Evolutionary conservation across 37 sponge, comb jelly and placozoan species (phyloP), one percentile per base, ranked within the genome.

Genomic region (Aphrocallistes beatrix): DNA sequence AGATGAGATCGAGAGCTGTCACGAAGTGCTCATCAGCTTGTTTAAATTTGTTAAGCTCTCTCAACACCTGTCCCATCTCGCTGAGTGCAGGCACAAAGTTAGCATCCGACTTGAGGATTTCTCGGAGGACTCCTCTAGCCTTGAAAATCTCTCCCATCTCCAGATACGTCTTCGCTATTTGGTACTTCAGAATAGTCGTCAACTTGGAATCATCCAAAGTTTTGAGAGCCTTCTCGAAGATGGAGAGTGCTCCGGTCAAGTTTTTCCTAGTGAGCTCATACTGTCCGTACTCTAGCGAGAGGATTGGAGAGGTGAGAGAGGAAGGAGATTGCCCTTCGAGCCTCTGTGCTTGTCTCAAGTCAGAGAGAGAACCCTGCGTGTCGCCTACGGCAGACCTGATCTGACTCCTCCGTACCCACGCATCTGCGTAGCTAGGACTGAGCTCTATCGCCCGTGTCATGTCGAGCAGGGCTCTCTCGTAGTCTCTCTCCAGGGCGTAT

Each of bases 21-120:
- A 13, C 34, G 75, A 60, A 60, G 34, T 60, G 34, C n/a, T 30
- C n/a, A 13, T 60, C 75, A 3, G 75, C 75, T 13, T 60, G 28
- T 60, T 60, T 60, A 13, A 60, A 60, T 1, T 28, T 21, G 75
- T 60, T 60, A 13, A 60, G n/a, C 75, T 60, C 75, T 30, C n/a
- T 60, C 75, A 60, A 25, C 34, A 60, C 75, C 75, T 60, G 75
- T 60, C 75, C 75, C 75, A 60, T 60, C 75, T 60, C 75, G 34
- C 75, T 60, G 28, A 60, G 75, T 6, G 75, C 75, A 3, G 75
- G 75, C 25, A 13, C 32, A 3, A 60, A 19, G 17, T 60, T 13
- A 13, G 75, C 28, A 30, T 60, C 75, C 75, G 34, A 60, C 75
- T 60, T 60, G 25, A 60, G 75, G 21, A 60, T 30, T 32, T 3